A percentile compares a stretch with the other conserved stretches of the same genome.
Conservation (phyloP, 2,888 invertebrate species). For the Choristoneura rosaceana region DNA sequence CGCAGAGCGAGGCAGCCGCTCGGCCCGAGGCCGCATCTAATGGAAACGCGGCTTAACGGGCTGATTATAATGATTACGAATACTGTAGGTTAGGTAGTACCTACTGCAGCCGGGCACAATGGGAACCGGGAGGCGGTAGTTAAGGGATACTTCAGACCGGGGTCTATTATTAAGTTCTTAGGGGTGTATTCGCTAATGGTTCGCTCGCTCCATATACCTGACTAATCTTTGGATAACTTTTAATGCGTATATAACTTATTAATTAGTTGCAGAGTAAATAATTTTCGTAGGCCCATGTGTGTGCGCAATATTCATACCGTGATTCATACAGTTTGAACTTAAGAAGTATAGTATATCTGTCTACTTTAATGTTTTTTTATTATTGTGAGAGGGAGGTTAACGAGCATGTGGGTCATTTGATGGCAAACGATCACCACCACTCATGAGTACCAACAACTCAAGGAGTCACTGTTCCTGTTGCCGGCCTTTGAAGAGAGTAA, state of each 20-base stretch:
- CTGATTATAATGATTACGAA: constrained; percentile 18
- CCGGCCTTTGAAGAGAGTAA: too few species aligned
- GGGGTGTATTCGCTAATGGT: constrained; percentile 29
- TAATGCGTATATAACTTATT: constrained; percentile 23
- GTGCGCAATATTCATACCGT: too few species aligned
- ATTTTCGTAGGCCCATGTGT: not conserved
- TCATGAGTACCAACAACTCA: too few species aligned
- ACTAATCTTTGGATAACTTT: constrained; percentile 31
- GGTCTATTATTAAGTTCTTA: constrained; percentile 39
- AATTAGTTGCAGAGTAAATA: constrained; percentile 18
- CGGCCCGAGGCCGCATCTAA: too few species aligned
- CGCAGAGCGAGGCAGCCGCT: too few species aligned
- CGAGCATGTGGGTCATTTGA: too few species aligned
- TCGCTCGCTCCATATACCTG: constrained; percentile 21
- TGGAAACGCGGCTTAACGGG: too few species aligned
- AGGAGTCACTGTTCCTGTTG: too few species aligned
- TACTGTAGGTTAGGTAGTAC: not conserved
- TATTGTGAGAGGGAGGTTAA: too few species aligned
- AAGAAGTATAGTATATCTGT: not conserved
- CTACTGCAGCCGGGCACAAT: constrained; percentile 14
- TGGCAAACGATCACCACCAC: too few species aligned
- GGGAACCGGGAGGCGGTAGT: constrained; percentile 9
- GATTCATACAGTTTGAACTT: not conserved
- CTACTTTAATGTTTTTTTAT: too few species aligned
- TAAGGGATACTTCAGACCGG: constrained; percentile 16